Base-by-base conservation (phyloP, 1,140 invertebrate species). In the Temnothorax curvispinosus region DNA sequence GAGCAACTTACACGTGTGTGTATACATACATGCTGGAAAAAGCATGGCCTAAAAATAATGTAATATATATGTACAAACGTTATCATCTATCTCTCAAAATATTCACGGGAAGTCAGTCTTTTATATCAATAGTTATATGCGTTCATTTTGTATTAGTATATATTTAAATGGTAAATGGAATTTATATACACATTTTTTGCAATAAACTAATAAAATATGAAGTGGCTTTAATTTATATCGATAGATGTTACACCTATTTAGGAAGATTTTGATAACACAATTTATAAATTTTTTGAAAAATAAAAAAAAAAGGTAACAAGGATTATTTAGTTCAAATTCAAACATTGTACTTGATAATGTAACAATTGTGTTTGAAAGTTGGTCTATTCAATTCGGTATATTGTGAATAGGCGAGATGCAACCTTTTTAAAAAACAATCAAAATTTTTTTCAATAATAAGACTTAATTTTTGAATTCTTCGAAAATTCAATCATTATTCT, bases 41-140 rank as follows among this genome's bases (percentile, higher is more conserved):
- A 65, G 50, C 32, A 82, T 56, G 44, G 47, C 47, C n/a, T 69
- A 67, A 82, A 62, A 69, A 84, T 41, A 47, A 35, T 87, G 13
- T 82, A 87, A 87, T 41, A 87, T 56, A 60, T 76, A 8, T 86
- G 62, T 69, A 87, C 62, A 81, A 71, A 81, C 58, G 35, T 41
- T 41, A 65, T 50, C 11, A 56, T 62, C n/a, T 50, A 71, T 32
- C 41, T 32, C 41, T 71, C 13, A 27, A 71, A 47, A 71, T 81
- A 56, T 44, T 72, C 47, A 65, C 9, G 54, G 38, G 38, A 58
- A 50, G 38, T 35, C 50, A 15, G 3, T 87, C 50, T 58, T 47
- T 47, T 58, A 60, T 76, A 86, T 84, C 76, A 86, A 41, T 77
- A 87, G 65, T 80, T 75, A 81, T 81, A 81, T 87, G 52, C 18